Evolutionary conservation across 2,113 vertebrate species (phyloP).

Genomic region (Campylorhamphus procurvoides): DNA sequence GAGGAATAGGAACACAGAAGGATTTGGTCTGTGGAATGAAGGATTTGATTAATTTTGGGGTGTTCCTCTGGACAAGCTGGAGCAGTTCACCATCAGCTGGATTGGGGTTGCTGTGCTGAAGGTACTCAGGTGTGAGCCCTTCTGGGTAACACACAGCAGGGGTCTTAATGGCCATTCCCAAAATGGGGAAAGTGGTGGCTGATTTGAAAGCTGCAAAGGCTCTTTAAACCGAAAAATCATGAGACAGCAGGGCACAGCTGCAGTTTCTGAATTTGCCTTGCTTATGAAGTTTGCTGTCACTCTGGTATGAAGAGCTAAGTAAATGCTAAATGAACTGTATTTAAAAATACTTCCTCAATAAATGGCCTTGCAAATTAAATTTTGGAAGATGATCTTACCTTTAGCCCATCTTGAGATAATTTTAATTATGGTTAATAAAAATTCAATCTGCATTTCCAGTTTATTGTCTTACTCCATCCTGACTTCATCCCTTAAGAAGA

Average conservation of each 20-base stretch:
- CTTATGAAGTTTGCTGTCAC: conserved; percentile 38
- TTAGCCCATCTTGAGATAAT: conserved; percentile 23
- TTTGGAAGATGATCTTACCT: conserved; percentile 39
- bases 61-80: background rate
- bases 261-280: conserved; percentile 26
- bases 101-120: background rate
- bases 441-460: background rate
- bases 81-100: background rate
- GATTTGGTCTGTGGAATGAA: background rate
- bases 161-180: background rate
- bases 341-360: conserved; percentile 48
- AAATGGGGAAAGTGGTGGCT: background rate
- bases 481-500: conserved; percentile 9
- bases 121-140: background rate
- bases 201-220: background rate
- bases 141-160: background rate
- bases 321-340: conserved; percentile 42
- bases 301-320: conserved; percentile 11
- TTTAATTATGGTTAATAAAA: conserved; percentile 56
- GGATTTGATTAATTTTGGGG: background rate
- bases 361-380: conserved; percentile 45
- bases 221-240: background rate
- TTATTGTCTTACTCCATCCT: conserved; percentile 30
- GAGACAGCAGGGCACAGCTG: background rate
- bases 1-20: background rate